Evolutionary conservation across 2,113 vertebrate species (phyloP), one percentile per base, ranked within the genome.

Genomic region (Athene noctua): DNA sequence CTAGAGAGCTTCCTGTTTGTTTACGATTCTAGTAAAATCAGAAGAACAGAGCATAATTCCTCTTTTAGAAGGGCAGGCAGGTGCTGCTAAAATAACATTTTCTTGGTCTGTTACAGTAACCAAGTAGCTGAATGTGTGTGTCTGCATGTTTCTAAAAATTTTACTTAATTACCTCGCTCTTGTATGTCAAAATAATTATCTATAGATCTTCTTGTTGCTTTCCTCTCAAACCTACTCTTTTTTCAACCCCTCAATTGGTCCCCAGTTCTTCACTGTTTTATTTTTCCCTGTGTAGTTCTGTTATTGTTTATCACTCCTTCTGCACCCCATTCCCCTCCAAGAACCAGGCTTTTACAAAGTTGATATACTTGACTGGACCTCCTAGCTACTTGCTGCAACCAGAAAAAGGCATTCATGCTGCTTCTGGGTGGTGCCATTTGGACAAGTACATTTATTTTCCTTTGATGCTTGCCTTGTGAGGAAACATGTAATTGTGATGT

Each of bases 171-270:
- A 29, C 9, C 4, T 54, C 22, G 29, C 11, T 47, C 7, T 55
- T 59, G 7, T 20, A 58, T 20, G 20, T 81, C 55, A 13, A 80
- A 80, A 63, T 62, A 81, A 72, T 62, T 75, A 34, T 25, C 26
- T 90, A 4, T 46, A 57, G 16, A 26, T 84, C 4, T 34, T 65
- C 11, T 70, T 51, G 8, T 67, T 80, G 22, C 63, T 91, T 77
- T 87, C 34, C 15, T 92, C 10, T 32, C 30, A 73, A 10, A 5
- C 32, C 17, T 74, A 0, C 4, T 78, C 30, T 26, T 44, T 38
- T 17, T 30, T n/a, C 9, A 3, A 4, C 7, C 1, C 18, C 52
- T 63, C 38, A 40, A 7, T 9, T 0, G 0, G 18, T 58, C 23
- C 19, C 22, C 11, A 58, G 0, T 54, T 90, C 30, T 54, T 90